These are phyloP conservation scores for Recurvirostra avosetta DNA, from an alignment of 2,113 vertebrate genomes.

Conservation along the genomic window DNA sequence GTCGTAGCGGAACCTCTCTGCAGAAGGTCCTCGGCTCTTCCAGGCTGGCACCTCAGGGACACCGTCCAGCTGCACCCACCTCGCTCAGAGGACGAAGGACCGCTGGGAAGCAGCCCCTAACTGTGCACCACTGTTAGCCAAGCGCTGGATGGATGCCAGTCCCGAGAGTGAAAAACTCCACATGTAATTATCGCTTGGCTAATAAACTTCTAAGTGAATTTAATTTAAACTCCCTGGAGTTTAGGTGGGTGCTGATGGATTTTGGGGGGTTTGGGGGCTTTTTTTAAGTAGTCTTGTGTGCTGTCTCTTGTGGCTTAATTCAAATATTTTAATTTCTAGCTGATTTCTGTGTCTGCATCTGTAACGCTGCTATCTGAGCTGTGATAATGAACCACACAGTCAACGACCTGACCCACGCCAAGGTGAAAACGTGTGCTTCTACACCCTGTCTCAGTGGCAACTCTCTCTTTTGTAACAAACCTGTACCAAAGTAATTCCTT, in stretches of 20 bases:
- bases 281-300: not conserved
- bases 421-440: fast-evolving
- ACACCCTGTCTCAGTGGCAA: fast-evolving
- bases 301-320: not conserved
- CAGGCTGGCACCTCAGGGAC: not conserved
- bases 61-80: fast-evolving
- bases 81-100: not conserved
- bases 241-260: not conserved
- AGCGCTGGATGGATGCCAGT: not conserved
- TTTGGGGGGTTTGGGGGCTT: fast-evolving
- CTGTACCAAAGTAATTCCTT: not conserved
- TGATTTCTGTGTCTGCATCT: not conserved
- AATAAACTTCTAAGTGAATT: not conserved
- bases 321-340: not conserved
- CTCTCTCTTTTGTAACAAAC: not conserved
- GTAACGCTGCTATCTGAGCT: not conserved
- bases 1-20: fast-evolving
- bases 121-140: fast-evolving
- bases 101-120: fast-evolving
- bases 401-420: not conserved
- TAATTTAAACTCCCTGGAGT: not conserved
- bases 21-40: not conserved
- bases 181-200: not conserved
- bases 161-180: not conserved
- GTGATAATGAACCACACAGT: fast-evolving